Percentiles rank a stretch among this genome's conserved stretches.
Conservation (phyloP, 2,113 vertebrate genomes). For the Strix uralensis region DNA sequence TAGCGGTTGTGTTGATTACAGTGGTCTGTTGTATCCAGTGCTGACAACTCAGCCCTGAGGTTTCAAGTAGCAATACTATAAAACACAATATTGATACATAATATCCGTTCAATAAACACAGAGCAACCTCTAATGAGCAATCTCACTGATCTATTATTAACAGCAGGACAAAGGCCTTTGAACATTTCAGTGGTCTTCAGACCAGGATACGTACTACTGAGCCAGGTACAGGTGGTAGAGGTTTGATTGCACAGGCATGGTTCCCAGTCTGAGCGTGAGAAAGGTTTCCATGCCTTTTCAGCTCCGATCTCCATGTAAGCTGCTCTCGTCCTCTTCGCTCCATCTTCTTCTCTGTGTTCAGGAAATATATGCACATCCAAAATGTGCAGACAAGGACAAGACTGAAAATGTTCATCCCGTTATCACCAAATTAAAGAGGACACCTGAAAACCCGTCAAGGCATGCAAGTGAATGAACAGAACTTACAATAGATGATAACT, state of each 20-base stretch:
- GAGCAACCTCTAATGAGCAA: neutral
- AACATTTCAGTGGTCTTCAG: neutral
- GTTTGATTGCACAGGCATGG: neutral
- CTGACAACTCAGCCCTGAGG: neutral
- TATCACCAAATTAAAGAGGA: constrained; percentile 30
- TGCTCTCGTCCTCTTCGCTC: neutral
- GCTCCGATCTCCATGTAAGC: too few relatives aligned
- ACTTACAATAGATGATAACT: neutral
- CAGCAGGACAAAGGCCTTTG: too few relatives aligned
- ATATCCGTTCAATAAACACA: neutral
- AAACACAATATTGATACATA: too few relatives aligned
- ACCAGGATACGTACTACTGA: too few relatives aligned
- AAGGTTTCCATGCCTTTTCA: too few relatives aligned
- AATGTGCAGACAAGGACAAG: neutral
- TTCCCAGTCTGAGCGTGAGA: neutral
- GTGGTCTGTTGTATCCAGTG: too few relatives aligned
- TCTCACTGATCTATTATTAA: neutral
- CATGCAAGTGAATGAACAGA: neutral
- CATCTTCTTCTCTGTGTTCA: too few relatives aligned
- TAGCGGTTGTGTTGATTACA: neutral
- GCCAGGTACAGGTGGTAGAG: too few relatives aligned
- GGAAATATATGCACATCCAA: neutral
- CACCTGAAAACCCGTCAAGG: constrained; percentile 33
- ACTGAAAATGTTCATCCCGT: constrained; percentile 2
- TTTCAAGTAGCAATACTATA: neutral